Base-by-base conservation (phyloP, 2,113 vertebrate genomes). In the Oncorhynchus tshawytscha region DNA sequence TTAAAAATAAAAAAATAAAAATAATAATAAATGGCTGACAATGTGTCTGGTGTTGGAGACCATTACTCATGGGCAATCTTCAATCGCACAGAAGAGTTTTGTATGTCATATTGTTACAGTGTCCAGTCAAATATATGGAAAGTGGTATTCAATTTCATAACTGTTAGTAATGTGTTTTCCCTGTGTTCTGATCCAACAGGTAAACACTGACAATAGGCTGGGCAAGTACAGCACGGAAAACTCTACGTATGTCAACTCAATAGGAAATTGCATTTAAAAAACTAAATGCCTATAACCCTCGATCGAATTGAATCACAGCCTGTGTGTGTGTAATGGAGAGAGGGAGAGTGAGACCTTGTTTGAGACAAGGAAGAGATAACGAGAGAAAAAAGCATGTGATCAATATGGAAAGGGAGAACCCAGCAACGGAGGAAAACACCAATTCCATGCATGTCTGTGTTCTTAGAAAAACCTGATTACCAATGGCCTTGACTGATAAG, bases 381-480 rank as follows among this genome's bases (percentile, higher is more conserved):
- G 51, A 54, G 25, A 31, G 71, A 64, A n/a, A 9, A 64, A 64
- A 64, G 65, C 22, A 12, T 12, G n/a, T 62, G 51, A 74, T 49
- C 76, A 45, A 73, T 54, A 18, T 73, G 20, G 18, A 12, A 72
- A 76, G 15, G 6, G 11, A 62, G 49, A 73, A 11, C 57, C 78
- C 72, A 81, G 70, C 31, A 73, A 2, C 39, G 0, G 16, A 5
- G 1, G 1, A 57, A 13, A 16, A 51, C 25, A 59, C 6, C 5
- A 16, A 24, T 74, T 59, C 9, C 20, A 3, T 51, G n/a, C 22
- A 39, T 31, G n/a, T 70, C 67, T 59, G 20, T 11, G 9, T 73
- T 48, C 65, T 49, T 57, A 57, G 49, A 57, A 31, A 39, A 29
- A n/a, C 57, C 54, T 25, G 7, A 16, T 7, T 45, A 54, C 12